Base-by-base conservation (phyloP, 2,113 vertebrate species). In the Blennius ocellaris region DNA sequence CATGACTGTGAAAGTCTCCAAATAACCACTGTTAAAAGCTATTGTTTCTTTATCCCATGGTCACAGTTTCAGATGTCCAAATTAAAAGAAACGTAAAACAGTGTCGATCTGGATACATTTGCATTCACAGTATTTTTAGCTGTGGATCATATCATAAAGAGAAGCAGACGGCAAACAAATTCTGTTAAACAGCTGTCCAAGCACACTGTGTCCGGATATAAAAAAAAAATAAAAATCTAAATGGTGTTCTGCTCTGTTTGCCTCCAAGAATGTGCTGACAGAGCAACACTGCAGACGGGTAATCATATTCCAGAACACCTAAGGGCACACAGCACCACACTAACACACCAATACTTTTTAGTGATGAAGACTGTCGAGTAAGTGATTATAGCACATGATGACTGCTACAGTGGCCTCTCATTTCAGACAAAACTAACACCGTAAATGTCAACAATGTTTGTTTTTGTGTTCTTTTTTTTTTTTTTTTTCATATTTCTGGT, bases 291-390 rank as follows among this genome's bases (percentile, higher is more conserved):
- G 56, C 69, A 71, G 78, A 74, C 59, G 21, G 48, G 78, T 84
- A 82, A 86, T 85, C 71, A 81, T 74, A 63, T 73, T 76, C 60
- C 44, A 57, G 45, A 69, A 77, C 76, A 60, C 73, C 84, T 53
- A 1, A 72, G 78, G 81, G 45, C 63, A 69, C 69, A 55, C 11
- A 73, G 62, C 64, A 67, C 62, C 48, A 69, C 0, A 3, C 51
- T 80, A 51, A 69, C 63, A 53, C 61, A 5, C 74, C 59, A 58
- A 77, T 57, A 62, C 40, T 57, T 69, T 67, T 39, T 59, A 69
- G 58, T 70, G 59, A 73, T 39, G 76, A 36, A 65, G 30, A 66
- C 58, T 72, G 73, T 62, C 70, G 56, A 38, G 54, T 49, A 12
- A 47, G 45, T 73, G 58, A 82, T 88, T 68, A 80, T 8, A 62